Evolutionary conservation across 2,797 vertebrate genomes (phyloP), one percentile per base, ranked within the genome.

Genomic region (Xenops minutus): DNA sequence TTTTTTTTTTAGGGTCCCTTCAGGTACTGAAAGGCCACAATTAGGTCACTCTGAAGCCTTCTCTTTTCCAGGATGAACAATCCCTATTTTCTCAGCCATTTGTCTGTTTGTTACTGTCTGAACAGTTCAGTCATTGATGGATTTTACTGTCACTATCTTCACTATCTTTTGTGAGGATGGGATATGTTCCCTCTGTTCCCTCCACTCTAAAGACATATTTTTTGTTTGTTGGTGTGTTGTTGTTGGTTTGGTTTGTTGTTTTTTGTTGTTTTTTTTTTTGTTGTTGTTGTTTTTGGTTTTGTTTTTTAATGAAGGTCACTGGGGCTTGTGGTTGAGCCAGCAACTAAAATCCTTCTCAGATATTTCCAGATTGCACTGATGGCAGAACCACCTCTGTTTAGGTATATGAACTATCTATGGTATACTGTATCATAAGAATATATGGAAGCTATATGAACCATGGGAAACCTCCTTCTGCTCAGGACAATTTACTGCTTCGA

Each of bases 131-230:
- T 21, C 23, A 51, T 18, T 75, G 19, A 43, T 63, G 26, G 43
- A 58, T 85, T 95, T 82, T 88, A n/a, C 32, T 77, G 20, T 67
- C 29, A 29, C 37, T 76, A 3, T 37, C 18, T 56, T 67, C 29
- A 29, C 37, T 76, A 3, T 37, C 18, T 56, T 9, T 30, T 51
- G 30, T 52, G 43, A 69, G 62, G 20, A 34, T 34, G 29, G 9
- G 30, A 59, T 59, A 51, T 0, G 0, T 7, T 92, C 24, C 4
- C 5, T 83, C 36, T 0, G 0, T 7, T 92, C 24, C 4, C 5
- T 83, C 36, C 9, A 9, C 7, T 71, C 56, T 14, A 23, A 14
- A 76, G 18, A 23, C 1, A 52, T 1, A 41, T 43, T 43, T 43
- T 43, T 63, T 83, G 16, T 7, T 63, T 83, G 41, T 41, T 41